Evolutionary conservation across 1,140 invertebrate genomes (phyloP).

Genomic region (Asbolus verrucosus): DNA sequence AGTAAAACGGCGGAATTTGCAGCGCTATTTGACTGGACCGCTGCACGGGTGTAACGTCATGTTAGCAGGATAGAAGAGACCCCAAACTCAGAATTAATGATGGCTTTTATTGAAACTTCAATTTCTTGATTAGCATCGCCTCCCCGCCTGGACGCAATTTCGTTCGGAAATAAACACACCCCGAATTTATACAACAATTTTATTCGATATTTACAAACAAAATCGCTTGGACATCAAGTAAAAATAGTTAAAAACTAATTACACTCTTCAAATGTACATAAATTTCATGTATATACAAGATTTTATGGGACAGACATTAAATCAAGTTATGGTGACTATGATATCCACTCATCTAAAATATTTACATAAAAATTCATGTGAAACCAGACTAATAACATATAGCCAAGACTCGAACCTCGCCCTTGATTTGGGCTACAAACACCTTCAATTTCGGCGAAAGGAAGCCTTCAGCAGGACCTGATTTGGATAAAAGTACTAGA

Average conservation of each 20-base stretch:
- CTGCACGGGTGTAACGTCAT: constrained; percentile 46
- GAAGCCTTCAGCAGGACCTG: not conserved
- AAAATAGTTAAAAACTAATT: constrained; percentile 38
- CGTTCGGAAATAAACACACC: not conserved
- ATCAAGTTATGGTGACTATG: not conserved
- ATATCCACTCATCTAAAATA: constrained; percentile 25
- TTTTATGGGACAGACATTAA: constrained; percentile 5
- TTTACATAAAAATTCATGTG: constrained; percentile 12
- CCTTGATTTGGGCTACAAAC: too few relatives aligned
- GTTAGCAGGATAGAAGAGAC: constrained; percentile 56
- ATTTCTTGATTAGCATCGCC: constrained; percentile 67
- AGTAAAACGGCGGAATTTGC: not conserved
- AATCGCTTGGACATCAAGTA: constrained; percentile 44
- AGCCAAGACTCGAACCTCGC: too few relatives aligned
- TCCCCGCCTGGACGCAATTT: not conserved
- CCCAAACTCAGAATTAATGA: constrained; percentile 68
- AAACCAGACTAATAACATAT: constrained; percentile 2
- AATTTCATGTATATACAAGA: constrained; percentile 35
- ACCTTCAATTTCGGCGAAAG: constrained; percentile 16
- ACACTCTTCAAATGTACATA: constrained; percentile 46
- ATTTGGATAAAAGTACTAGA: not conserved
- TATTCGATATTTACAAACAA: constrained; percentile 52
- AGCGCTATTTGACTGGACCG: constrained; percentile 47
- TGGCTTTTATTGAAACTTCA: constrained; percentile 68
- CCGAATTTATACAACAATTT: constrained; percentile 48